Conservation (phyloP, 2,888 invertebrate genomes). For the Pseudococcus jackbeardsleyi region DNA sequence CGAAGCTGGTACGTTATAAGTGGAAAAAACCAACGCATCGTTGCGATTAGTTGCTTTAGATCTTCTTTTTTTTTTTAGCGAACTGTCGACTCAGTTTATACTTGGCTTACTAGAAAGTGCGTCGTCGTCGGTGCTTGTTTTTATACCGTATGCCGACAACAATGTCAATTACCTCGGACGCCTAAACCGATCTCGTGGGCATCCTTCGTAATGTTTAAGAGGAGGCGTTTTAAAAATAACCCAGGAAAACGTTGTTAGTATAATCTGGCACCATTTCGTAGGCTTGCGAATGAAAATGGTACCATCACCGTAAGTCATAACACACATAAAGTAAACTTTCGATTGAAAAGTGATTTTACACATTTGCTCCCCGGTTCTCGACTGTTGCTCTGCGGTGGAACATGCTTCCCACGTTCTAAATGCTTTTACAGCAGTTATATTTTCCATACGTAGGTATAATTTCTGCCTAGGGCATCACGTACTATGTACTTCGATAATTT, state of each 20-base stretch:
- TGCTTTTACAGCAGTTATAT: too few relatives aligned
- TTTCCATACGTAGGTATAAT: too few relatives aligned
- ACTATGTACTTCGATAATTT: too few relatives aligned
- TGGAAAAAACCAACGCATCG: background rate
- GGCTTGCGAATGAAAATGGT: background rate
- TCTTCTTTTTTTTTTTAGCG: background rate
- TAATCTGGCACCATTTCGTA: conserved; percentile 5
- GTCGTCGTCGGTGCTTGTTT: background rate
- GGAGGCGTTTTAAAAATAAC: conserved; percentile 25
- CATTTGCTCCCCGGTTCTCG: background rate
- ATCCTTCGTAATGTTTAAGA: background rate
- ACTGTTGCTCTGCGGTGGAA: background rate
- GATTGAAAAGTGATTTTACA: background rate
- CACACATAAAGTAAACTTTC: background rate
- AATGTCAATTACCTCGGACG: conserved; percentile 9
- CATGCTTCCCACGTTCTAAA: background rate
- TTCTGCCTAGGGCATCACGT: too few relatives aligned
- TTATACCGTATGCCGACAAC: background rate
- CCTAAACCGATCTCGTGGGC: background rate
- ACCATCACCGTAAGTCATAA: background rate
- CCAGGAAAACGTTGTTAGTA: background rate
- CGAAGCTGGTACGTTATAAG: background rate
- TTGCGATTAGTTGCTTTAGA: background rate
- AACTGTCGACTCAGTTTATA: background rate
- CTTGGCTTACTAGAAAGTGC: background rate